Base-by-base conservation (phyloP, 2,113 vertebrate genomes). In the Stegastes partitus region DNA sequence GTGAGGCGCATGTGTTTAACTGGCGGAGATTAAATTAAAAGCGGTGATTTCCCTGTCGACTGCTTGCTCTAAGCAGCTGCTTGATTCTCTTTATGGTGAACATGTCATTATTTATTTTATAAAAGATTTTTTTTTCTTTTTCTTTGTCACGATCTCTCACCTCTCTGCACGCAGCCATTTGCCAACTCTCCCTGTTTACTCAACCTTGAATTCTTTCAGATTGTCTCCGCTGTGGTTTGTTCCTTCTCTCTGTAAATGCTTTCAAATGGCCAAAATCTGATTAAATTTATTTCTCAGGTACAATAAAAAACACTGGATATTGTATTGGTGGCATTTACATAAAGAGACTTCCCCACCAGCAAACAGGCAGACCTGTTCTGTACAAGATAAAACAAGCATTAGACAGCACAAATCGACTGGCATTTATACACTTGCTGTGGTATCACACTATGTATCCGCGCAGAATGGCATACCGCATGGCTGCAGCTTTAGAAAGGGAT, bases 11-110 rank as follows among this genome's bases (percentile, higher is more conserved):
- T 74, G 76, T 80, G 79, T 84, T 93, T 87, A 85, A 90, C 81
- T 69, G 81, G 68, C 55, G 58, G 82, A 87, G 86, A 90, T 86
- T 78, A 90, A 93, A 93, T 90, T 91, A 89, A 91, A 93, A 78
- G 78, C 3, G 65, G 51, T 90, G 87, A 92, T 92, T 91, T 92
- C 90, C 86, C 90, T 64, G 68, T 75, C 22, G 87, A 77, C 84
- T 76, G 77, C 69, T 78, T 45, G 72, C 84, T 83, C 81, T 47
- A 54, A 84, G 89, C 90, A 82, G 82, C 89, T 81, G 87, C 77
- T 68, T 19, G 58, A 88, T 61, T 73, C 85, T 82, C 87, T 90
- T 82, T 80, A 84, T 69, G 70, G 44, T 42, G 55, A 81, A 59
- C 64, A 44, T 80, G 81, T 81, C 67, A 39, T 82, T 82, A 82